A percentile compares a stretch with the other conserved stretches of the same genome.
Conservation (phyloP, 1,140 invertebrate genomes). For the Camponotus floridanus region DNA sequence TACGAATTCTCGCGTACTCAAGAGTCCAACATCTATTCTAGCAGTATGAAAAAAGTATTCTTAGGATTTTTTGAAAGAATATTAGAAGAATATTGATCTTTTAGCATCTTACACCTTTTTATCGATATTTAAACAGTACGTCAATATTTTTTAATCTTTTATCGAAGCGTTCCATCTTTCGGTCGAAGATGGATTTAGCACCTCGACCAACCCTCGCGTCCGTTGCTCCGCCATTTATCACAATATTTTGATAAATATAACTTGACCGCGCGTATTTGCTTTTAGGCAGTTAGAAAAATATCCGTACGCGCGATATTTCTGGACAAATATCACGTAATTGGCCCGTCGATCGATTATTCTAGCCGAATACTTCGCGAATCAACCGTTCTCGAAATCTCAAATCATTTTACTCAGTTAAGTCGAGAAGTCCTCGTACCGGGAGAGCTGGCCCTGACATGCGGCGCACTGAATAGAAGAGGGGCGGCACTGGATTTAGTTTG, state of each 20-base stretch:
- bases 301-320: conserved; percentile 70
- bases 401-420: conserved; percentile 77
- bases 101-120: too few relatives aligned
- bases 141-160: too few relatives aligned
- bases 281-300: conserved; percentile 83
- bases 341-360: conserved; percentile 20
- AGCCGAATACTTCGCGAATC: background rate
- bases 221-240: conserved; percentile 75
- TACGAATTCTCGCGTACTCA: background rate
- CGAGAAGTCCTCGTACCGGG: conserved; percentile 66
- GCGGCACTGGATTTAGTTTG: conserved; percentile 79
- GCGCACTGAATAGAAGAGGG: conserved; percentile 67
- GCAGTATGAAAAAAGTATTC: too few relatives aligned
- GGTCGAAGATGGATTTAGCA: too few relatives aligned
- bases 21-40: too few relatives aligned
- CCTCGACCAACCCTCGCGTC: background rate
- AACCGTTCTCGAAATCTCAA: conserved; percentile 66
- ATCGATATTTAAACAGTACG: too few relatives aligned
- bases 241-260: conserved; percentile 86
- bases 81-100: too few relatives aligned
- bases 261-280: conserved; percentile 83
- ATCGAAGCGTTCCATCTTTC: too few relatives aligned
- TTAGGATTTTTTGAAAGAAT: background rate
- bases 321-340: conserved; percentile 32
- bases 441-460: conserved; percentile 69